Conservation (phyloP, 1,140 invertebrate species). For the Lordiphosa stackelbergi region DNA sequence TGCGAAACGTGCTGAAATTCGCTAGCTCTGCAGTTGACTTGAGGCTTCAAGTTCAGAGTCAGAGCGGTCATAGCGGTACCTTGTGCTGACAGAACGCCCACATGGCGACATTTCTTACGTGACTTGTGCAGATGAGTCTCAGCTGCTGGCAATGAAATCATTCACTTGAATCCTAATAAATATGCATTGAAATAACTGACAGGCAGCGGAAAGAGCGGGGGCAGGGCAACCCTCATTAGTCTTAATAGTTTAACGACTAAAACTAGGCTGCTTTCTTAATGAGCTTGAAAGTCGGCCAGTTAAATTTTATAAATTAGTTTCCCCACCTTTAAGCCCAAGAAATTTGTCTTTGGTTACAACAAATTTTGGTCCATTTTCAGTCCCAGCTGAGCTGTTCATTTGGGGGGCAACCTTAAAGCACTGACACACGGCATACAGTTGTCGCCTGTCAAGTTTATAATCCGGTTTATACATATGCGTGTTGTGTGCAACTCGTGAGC, state of each 20-base stretch:
- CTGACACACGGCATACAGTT: constrained; percentile 27
- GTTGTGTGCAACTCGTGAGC: constrained; percentile 15
- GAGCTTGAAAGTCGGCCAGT: constrained; percentile 48
- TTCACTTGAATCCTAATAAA: constrained; percentile 38
- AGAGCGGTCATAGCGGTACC: constrained; percentile 32
- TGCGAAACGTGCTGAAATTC: constrained; percentile 64
- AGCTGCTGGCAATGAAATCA: constrained; percentile 61
- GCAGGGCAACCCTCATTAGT: constrained; percentile 60
- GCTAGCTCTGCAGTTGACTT: constrained; percentile 45
- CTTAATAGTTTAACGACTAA: constrained; percentile 68
- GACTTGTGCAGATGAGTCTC: constrained; percentile 39
- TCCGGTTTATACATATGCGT: constrained; percentile 49
- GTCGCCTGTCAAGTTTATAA: constrained; percentile 43
- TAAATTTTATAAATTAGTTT: constrained; percentile 62
- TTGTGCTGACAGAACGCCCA: constrained; percentile 50
- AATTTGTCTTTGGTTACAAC: constrained; percentile 51
- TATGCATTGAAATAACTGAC: constrained; percentile 45
- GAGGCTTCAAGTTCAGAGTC: constrained; percentile 15
- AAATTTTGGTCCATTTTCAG: not conserved
- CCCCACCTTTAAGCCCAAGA: constrained; percentile 58
- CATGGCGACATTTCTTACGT: constrained; percentile 41
- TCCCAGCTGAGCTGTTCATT: constrained; percentile 21
- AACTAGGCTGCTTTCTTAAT: constrained; percentile 45
- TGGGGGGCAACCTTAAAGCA: constrained; percentile 5
- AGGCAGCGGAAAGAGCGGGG: constrained; percentile 2